A percentile compares a stretch with the other conserved stretches of the same genome.
Conservation (phyloP, 2,888 invertebrate genomes). For the Andrena hattorfiana region DNA sequence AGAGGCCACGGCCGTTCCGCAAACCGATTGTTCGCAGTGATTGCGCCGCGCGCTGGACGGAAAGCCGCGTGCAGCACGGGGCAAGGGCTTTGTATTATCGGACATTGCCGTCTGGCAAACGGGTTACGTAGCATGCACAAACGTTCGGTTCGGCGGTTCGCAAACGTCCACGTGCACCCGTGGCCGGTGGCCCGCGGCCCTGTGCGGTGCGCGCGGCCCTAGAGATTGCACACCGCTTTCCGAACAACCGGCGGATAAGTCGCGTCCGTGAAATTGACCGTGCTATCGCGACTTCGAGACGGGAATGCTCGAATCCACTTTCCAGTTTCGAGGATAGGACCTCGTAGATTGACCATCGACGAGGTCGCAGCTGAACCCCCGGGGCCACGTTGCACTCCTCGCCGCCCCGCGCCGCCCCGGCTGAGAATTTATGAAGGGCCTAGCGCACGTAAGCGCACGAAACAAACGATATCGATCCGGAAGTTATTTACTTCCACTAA, state of each 20-base stretch:
- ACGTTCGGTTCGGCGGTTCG: conserved; percentile 31
- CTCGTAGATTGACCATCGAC: conserved; percentile 2
- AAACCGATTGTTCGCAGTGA: conserved; percentile 57
- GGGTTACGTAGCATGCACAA: conserved; percentile 41
- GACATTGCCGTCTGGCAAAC: conserved; percentile 48
- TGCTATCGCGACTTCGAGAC: conserved; percentile 12
- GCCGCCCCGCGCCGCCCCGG: not conserved
- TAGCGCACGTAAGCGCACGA: conserved; percentile 14
- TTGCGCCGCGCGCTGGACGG: conserved; percentile 45
- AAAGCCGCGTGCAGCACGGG: conserved; percentile 37
- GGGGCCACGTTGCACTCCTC: not conserved
- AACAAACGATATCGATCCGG: conserved; percentile 58
- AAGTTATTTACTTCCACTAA: conserved; percentile 52
- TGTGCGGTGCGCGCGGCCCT: conserved; percentile 13
- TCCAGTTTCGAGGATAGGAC: conserved; percentile 30
- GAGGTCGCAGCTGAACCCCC: conserved; percentile 4
- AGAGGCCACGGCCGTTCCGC: conserved; percentile 45
- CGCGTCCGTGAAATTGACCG: conserved; percentile 19
- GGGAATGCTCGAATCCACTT: not conserved
- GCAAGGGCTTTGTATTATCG: conserved; percentile 57
- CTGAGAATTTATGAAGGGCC: conserved; percentile 56
- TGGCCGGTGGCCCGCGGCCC: not conserved
- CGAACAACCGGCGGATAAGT: not conserved
- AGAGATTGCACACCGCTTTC: not conserved
- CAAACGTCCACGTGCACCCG: conserved; percentile 40